phyloP scores from a whole-genome alignment of 1,140 invertebrate species.

The Pachyrhynchus sulphureomaculatus region DNA sequence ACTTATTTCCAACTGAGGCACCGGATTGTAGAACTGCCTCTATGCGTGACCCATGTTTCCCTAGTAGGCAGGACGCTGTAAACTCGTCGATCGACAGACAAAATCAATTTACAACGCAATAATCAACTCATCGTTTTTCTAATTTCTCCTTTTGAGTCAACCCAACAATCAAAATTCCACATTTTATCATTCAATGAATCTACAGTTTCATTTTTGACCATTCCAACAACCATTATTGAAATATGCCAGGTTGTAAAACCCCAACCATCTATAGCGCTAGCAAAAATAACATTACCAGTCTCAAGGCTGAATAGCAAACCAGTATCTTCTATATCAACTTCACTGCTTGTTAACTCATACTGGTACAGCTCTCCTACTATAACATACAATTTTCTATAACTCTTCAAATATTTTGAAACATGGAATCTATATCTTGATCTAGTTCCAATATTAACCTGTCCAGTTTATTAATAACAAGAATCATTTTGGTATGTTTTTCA shows the following conservation, averaged over 20 bases:
- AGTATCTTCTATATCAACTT: slow-evolving; percentile 79
- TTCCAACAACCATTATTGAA: slow-evolving; percentile 80
- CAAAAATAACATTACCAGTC: slow-evolving; percentile 94
- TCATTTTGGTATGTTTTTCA: slow-evolving; percentile 83
- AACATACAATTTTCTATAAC: slow-evolving; percentile 91
- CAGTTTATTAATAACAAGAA: slow-evolving; percentile 95
- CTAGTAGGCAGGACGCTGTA: too few species aligned
- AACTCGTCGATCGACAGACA: too few species aligned
- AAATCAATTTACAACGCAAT: too few species aligned
- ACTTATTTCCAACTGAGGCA: too few species aligned
- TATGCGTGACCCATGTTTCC: too few species aligned
- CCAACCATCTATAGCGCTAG: slow-evolving; percentile 95
- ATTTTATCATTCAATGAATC: slow-evolving; percentile 70
- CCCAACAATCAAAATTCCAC: slow-evolving; percentile 95
- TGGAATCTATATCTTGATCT: slow-evolving; percentile 61
- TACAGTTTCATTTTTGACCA: slow-evolving; percentile 57
- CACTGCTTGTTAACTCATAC: slow-evolving; percentile 74
- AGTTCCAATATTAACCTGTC: slow-evolving; percentile 92
- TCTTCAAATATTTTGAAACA: slow-evolving; percentile 71
- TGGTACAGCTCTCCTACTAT: slow-evolving; percentile 89
- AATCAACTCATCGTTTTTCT: too few species aligned
- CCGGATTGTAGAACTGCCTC: too few species aligned
- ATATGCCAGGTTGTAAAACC: slow-evolving; percentile 90
- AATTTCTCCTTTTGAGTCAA: slow-evolving; percentile 87
- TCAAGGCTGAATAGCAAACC: slow-evolving; percentile 94